Percentiles rank a stretch among this genome's conserved stretches.
These are phyloP conservation scores for Aricia agestis DNA, from an alignment of 1,140 invertebrate genomes.

Conservation along the genomic window DNA sequence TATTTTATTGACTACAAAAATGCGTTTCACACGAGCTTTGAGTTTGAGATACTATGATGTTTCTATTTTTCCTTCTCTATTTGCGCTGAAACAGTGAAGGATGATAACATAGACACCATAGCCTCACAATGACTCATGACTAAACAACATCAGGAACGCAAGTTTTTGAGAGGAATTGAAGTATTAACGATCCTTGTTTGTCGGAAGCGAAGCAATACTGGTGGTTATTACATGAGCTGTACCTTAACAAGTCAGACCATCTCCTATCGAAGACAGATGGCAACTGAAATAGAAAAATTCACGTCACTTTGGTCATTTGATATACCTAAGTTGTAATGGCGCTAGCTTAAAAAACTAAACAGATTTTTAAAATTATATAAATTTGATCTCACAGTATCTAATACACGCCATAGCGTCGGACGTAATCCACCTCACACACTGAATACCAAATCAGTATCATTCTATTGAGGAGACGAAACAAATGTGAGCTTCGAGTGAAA, in stretches of 20 bases:
- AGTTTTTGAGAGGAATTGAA: not conserved
- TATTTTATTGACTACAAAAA: too few species aligned
- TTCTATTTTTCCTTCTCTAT: too few species aligned
- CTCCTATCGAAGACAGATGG: conserved; percentile 39
- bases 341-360: too few species aligned
- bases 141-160: not conserved
- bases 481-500: conserved; percentile 48
- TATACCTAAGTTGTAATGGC: not conserved
- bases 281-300: conserved; percentile 53
- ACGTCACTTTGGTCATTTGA: conserved; percentile 15
- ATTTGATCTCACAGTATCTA: not conserved
- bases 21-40: not conserved
- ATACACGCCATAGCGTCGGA: not conserved
- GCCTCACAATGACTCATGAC: too few species aligned
- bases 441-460: conserved; percentile 57
- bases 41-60: too few species aligned
- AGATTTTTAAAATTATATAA: not conserved
- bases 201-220: conserved; percentile 5
- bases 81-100: too few species aligned
- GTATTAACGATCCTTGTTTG: not conserved
- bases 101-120: too few species aligned
- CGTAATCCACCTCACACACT: conserved; percentile 37
- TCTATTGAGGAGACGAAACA: conserved; percentile 51
- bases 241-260: conserved; percentile 63
- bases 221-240: conserved; percentile 26